Evolutionary conservation across 1,140 invertebrate genomes (phyloP), one percentile per base, ranked within the genome.

Genomic region (Apis laboriosa): DNA sequence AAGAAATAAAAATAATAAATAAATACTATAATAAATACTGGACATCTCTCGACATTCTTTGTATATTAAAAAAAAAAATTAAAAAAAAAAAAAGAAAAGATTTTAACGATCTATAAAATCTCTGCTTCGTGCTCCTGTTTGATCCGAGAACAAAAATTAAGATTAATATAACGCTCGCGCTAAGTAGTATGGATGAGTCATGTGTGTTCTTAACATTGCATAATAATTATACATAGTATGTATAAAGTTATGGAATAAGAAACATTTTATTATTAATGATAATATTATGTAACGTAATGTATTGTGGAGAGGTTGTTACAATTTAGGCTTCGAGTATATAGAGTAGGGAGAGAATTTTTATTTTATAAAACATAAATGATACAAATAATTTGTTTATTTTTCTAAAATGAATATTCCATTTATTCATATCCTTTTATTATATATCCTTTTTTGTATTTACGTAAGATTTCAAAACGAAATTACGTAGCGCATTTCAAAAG

Each of bases 181-280:
- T 85, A 85, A 87, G 79, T 90, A 90, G 90, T 92, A 86, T 93
- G 91, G 88, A 93, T 92, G 92, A 90, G 82, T 90, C 90, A 88
- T 88, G 90, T 92, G 92, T 92, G 90, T 90, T 88, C 92, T 91
- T 90, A 92, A 90, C 91, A 93, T 93, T 94, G 93, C 94, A 93
- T 94, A 93, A 93, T 93, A 93, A 93, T 93, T 93, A 94, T 94
- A 94, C 92, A 94, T 93, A 94, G 92, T 78, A 93, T 94, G 93
- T 94, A 94, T 94, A 94, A 94, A 94, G 92, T 93, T 92, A 92
- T 90, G 89, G 80, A 91, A 81, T 92, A 93, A 93, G 91, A 78
- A 92, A 91, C 91, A 92, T 93, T 92, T 92, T 93, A 93, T 93
- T 92, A 94, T 92, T 93, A 93, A 93, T 77, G 88, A 91, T 92